Evolutionary conservation across 2,797 vertebrate genomes (phyloP).

Genomic region (Borostomias antarcticus): DNA sequence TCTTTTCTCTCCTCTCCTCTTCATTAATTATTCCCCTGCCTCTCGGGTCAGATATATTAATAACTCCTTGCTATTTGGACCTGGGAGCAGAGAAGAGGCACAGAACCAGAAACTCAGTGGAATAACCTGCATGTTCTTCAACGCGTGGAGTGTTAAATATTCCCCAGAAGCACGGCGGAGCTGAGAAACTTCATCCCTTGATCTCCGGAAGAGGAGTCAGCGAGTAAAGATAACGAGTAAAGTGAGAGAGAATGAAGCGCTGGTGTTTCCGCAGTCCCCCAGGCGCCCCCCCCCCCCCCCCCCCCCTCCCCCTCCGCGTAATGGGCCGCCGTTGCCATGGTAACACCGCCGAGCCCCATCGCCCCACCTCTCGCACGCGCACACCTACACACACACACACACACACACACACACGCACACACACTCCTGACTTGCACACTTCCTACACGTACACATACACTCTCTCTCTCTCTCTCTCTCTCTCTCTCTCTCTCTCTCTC

Average conservation of each 20-base stretch:
- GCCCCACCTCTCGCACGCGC: conserved; percentile 21
- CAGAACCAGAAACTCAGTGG: not conserved
- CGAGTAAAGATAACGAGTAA: conserved; percentile 37
- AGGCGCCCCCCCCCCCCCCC: conserved; percentile 2
- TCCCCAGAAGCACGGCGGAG: conserved; percentile 5
- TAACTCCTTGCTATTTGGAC: conserved; percentile 37
- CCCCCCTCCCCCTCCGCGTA: conserved; percentile 41
- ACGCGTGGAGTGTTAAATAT: conserved; percentile 16
- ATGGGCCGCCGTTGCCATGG: conserved; percentile 75
- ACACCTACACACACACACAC: not conserved
- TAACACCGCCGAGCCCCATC: conserved; percentile 44
- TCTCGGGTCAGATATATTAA: conserved; percentile 38
- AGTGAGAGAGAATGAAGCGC: conserved; percentile 32
- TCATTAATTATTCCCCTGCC: conserved; percentile 30
- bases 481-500: too few species aligned
- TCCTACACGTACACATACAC: not conserved
- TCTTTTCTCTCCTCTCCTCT: not conserved
- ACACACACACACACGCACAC: not conserved
- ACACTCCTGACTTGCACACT: not conserved
- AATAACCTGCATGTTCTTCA: not conserved
- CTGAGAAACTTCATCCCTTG: conserved; percentile 18
- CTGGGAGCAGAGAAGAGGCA: not conserved
- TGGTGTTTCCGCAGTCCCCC: conserved; percentile 26
- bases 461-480: too few species aligned
- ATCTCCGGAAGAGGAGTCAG: conserved; percentile 24